Conservation (phyloP, 2,797 vertebrate genomes). For the Otus scops region DNA sequence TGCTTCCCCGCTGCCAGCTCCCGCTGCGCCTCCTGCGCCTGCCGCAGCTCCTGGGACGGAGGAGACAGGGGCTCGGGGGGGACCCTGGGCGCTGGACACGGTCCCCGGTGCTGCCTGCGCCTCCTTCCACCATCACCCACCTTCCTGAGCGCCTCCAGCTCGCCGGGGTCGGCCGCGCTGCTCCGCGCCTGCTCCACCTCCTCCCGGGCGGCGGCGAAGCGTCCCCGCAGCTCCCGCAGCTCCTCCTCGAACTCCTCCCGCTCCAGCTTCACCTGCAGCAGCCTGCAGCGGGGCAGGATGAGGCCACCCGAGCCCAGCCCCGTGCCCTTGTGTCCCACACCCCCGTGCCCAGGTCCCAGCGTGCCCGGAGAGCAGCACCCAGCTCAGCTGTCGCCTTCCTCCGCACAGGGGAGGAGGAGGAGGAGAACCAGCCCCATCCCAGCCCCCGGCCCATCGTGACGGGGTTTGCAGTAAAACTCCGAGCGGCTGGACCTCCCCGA, state of each 20-base stretch:
- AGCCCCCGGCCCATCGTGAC: rapidly evolving
- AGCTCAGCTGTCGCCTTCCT: neutral
- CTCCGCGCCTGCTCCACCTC: constrained; percentile 71
- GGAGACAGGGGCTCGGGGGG: rapidly evolving
- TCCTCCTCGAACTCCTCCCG: constrained; percentile 94
- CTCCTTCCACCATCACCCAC: constrained; percentile 55
- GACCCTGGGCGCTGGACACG: rapidly evolving
- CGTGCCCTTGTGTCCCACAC: rapidly evolving
- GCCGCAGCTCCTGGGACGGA: constrained; percentile 79
- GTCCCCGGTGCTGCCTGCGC: rapidly evolving
- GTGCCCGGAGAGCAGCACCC: rapidly evolving
- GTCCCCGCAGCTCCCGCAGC: constrained; percentile 83
- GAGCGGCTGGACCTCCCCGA: rapidly evolving
- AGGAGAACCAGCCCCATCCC: neutral
- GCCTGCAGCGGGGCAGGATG: constrained; percentile 68
- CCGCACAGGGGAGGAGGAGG: neutral
- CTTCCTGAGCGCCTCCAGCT: constrained; percentile 80
- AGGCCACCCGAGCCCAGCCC: neutral
- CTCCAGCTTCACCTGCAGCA: constrained; percentile 89
- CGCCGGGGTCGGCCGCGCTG: constrained; percentile 58
- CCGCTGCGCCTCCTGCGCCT: constrained; percentile 71
- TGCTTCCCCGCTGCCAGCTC: constrained; percentile 76
- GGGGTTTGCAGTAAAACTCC: rapidly evolving
- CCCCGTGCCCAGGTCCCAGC: neutral
- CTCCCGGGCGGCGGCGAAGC: constrained; percentile 73